Percentiles rank a stretch among this genome's conserved stretches.
Evolutionary conservation across 1,140 invertebrate species (phyloP).

Genomic region (Brachionus rubens): DNA sequence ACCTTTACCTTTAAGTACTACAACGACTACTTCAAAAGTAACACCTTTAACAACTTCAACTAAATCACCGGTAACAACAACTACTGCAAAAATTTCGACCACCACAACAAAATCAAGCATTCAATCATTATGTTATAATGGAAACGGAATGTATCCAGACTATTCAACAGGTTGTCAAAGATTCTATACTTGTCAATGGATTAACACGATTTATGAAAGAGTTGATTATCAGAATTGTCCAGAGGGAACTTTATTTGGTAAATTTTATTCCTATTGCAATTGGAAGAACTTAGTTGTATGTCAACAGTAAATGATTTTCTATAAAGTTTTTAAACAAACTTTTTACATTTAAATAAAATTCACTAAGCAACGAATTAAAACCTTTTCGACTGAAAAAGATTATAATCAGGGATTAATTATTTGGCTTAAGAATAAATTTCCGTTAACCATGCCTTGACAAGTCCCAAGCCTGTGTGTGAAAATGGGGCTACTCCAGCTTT

Average conservation of each 20-base stretch:
- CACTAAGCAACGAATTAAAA: no score
- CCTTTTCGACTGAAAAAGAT: no score
- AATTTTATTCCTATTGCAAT: background rate
- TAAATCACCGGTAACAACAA: background rate
- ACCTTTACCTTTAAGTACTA: background rate
- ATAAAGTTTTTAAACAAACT: no score
- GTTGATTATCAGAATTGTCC: background rate
- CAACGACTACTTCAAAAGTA: background rate
- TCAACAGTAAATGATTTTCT: no score
- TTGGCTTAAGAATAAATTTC: no score
- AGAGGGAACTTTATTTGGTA: background rate
- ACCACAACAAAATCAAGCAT: no score
- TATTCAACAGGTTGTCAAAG: background rate
- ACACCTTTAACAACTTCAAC: background rate
- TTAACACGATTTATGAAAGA: background rate
- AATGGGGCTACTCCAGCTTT: no score
- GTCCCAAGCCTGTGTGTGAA: no score
- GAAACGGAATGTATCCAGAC: background rate
- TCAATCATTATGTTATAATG: background rate
- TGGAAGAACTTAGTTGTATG: background rate
- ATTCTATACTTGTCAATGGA: background rate
- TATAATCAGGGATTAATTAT: no score
- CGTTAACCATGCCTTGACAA: no score
- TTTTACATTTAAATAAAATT: no score
- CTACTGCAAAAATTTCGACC: background rate